Base-by-base conservation (phyloP, 2,797 vertebrate species). In the Tolypeutes matacus region DNA sequence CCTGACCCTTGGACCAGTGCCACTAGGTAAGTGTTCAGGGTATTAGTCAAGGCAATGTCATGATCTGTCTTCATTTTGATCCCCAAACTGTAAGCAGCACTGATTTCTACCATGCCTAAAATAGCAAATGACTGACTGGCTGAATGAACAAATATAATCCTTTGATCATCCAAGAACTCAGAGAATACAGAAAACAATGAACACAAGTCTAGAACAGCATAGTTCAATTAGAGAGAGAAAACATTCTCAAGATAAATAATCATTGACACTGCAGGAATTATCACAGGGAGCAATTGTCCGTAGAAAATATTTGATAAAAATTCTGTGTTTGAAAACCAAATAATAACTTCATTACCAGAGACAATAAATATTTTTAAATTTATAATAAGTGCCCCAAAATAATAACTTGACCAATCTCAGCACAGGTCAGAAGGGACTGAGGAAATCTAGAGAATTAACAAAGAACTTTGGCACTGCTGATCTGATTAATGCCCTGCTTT, bases 301-400 rank as follows among this genome's bases (percentile, higher is more conserved):
- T 39, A n/a, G 18, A 58, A 91, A 94, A 39, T 2, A 31, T 94
- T 65, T 31, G 15, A 85, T 80, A 78, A 88, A 94, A 83, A 34
- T 12, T 70, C 7, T 29, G 0, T 49, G 3, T 10, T 87, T 72
- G 17, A 93, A 85, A 85, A 53, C 70, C 76, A 91, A 87, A 12
- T 27, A 10, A 72, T 21, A 34, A 77, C 56, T 36, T 51, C 56
- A 67, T 84, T 70, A 83, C 42, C 11, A 75, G 15, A 89, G 29
- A 20, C 5, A 62, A 93, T 62, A 82, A 78, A 64, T 60, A 69
- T 76, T 83, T 60, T 67, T 20, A 88, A 65, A 91, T 73, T 6
- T 23, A 90, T 87, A 72, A 78, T 87, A 77, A 89, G 6, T 17
- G 29, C 81, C 18, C 36, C 85, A 36, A 81, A 56, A 82, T 62